Evolutionary conservation across 2,888 invertebrate species (phyloP).

Genomic region (Campaea margaritaria): DNA sequence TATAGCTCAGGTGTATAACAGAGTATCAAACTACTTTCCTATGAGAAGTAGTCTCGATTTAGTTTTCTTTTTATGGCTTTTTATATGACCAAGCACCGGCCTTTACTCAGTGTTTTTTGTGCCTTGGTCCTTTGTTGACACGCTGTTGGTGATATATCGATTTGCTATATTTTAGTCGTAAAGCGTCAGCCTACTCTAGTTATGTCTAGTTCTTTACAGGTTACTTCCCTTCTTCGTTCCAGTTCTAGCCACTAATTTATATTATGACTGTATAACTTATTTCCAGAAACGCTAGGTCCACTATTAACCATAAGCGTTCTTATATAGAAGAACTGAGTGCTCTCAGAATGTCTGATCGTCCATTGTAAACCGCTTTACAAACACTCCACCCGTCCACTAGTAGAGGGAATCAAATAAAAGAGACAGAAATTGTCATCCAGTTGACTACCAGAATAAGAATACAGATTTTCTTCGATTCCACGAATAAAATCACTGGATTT

Average conservation of each 20-base stretch:
- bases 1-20: too few species aligned
- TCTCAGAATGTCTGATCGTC: constrained; percentile 38
- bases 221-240: too few species aligned
- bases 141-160: too few species aligned
- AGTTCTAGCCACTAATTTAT: too few species aligned
- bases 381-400: too few species aligned
- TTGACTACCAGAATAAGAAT: constrained; percentile 51
- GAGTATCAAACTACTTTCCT: neutral
- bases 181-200: too few species aligned
- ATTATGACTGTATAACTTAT: too few species aligned
- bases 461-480: constrained; percentile 16
- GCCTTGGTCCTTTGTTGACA: neutral
- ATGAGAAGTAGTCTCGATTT: constrained; percentile 11
- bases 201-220: too few species aligned
- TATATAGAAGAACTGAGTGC: neutral
- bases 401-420: constrained; percentile 44
- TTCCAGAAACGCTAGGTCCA: too few species aligned
- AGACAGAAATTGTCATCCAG: constrained; percentile 52
- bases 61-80: constrained; percentile 23
- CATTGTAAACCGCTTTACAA: too few species aligned
- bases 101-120: constrained; percentile 6
- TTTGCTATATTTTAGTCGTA: too few species aligned
- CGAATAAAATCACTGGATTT: constrained; percentile 19
- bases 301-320: neutral
- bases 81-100: constrained; percentile 10